A percentile compares a stretch with the other conserved stretches of the same genome.
phyloP scores from a whole-genome alignment of 2,888 invertebrate species.

The Thecophora atra region DNA sequence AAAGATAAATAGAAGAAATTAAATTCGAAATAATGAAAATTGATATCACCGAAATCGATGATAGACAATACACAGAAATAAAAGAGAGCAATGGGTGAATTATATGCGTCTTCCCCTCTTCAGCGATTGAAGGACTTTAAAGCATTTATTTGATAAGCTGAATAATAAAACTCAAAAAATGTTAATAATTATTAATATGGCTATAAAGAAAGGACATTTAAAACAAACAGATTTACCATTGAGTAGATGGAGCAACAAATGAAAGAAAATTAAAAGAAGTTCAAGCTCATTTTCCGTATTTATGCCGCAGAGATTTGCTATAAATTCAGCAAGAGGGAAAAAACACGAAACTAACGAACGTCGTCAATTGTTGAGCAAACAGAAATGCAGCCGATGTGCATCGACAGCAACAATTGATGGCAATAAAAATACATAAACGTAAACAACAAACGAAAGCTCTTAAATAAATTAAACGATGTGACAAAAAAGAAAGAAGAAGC shows the following conservation, averaged over 20 bases:
- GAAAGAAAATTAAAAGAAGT: slow-evolving; percentile 5
- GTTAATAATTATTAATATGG: too few species aligned
- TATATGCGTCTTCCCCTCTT: too few species aligned
- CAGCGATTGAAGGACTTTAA: too few species aligned
- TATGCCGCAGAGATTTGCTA: neutral
- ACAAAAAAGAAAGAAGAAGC: too few species aligned
- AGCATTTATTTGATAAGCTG: too few species aligned
- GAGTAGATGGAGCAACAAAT: neutral
- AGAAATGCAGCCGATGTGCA: slow-evolving; percentile 6
- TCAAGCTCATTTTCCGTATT: neutral
- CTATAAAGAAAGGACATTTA: too few species aligned
- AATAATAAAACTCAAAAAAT: too few species aligned
- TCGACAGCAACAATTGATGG: neutral
- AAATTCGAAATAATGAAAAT: too few species aligned
- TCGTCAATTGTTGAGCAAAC: neutral
- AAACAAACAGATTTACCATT: neutral
- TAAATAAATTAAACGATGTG: neutral
- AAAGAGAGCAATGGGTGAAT: too few species aligned
- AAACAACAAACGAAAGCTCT: neutral
- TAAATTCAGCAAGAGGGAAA: neutral
- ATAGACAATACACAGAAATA: too few species aligned
- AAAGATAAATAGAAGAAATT: too few species aligned
- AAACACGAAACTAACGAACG: neutral
- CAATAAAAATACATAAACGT: neutral
- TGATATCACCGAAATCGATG: too few species aligned